Percentiles rank a stretch among this genome's conserved stretches.
phyloP scores from a whole-genome alignment of 2,888 invertebrate species.

The Luperina testacea region DNA sequence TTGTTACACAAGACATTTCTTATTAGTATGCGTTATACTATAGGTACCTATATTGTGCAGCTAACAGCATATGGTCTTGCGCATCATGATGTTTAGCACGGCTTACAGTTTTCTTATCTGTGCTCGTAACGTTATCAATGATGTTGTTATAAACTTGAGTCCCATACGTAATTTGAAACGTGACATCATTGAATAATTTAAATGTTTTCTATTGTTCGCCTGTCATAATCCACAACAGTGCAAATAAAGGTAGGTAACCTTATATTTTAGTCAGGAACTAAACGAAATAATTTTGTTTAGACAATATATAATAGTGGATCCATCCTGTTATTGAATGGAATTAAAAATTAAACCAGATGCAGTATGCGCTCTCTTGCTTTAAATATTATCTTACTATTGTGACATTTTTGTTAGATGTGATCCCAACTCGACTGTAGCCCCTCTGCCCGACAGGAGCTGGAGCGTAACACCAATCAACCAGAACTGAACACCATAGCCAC shows the following conservation, averaged over 20 bases:
- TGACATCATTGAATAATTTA: constrained; percentile 11
- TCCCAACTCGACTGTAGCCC: constrained; percentile 81
- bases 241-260: not conserved
- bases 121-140: constrained; percentile 3
- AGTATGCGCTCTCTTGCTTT: constrained; percentile 30
- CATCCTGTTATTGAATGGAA: not conserved
- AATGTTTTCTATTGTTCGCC: not conserved
- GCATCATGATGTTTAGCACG: not conserved
- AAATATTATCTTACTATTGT: constrained; percentile 16
- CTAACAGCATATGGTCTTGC: not conserved
- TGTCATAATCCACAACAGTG: not conserved
- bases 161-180: not conserved
- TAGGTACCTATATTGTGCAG: not conserved
- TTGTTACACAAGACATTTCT: not conserved
- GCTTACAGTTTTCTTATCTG: constrained; percentile 10
- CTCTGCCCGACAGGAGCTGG: constrained; percentile 91
- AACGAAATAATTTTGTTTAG: not conserved
- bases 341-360: not conserved
- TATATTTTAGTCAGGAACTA: not conserved
- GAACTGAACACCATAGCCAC: constrained; percentile 97
- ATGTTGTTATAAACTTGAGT: constrained; percentile 14
- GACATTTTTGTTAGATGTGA: constrained; percentile 65
- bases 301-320: not conserved
- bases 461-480: constrained; percentile 94
- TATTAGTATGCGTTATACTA: not conserved